Evolutionary conservation across 2,888 invertebrate genomes (phyloP), one percentile per base, ranked within the genome.

Genomic region (Cephus runcator): DNA sequence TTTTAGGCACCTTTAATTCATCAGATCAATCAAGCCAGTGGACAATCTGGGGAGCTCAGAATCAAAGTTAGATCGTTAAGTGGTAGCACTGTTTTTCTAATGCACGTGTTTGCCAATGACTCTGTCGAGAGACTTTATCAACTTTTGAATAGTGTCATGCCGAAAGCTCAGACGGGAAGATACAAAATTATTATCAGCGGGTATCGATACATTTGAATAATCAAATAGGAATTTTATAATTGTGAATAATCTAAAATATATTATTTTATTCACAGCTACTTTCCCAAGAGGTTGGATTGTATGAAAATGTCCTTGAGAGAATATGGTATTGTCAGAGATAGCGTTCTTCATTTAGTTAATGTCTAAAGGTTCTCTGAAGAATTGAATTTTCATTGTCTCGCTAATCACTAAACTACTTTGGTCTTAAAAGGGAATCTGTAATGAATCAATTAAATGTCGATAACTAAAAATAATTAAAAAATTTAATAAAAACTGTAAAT

Each of bases 121-220:
- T 83, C 87, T 3, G 87, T 90, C 11, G 83, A 83, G 4, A 85
- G 79, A 71, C 85, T 90, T 68, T 90, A 90, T 73, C 87, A 88
- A n/a, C 80, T 90, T 77, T 80, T 90, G 81, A 88, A 90, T 79
- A 87, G 79, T 80, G 84, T 83, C 1, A 81, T 89, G 80, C 71
- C 84, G 33, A 87, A 82, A 31, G 80, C 83, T 34, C 84, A 82
- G 12, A 81, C 84, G 12, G 86, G 80, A 75, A 81, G 81, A 75
- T 90, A 90, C 75, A 90, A 90, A 81, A 87, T 90, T 77, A 85
- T 90, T 35, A 83, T 88, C 78, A 88, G 85, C 79, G 90, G 90
- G 90, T 90, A 83, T 84, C 81, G 34, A 76, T 34, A 12, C 23
- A 23, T 23, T 12, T 35, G 3, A 36, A 11, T 33, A 9, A 9